Evolutionary conservation across 92 coral and sea anemone genomes (phyloP).

Genomic region (Muricea muricata): DNA sequence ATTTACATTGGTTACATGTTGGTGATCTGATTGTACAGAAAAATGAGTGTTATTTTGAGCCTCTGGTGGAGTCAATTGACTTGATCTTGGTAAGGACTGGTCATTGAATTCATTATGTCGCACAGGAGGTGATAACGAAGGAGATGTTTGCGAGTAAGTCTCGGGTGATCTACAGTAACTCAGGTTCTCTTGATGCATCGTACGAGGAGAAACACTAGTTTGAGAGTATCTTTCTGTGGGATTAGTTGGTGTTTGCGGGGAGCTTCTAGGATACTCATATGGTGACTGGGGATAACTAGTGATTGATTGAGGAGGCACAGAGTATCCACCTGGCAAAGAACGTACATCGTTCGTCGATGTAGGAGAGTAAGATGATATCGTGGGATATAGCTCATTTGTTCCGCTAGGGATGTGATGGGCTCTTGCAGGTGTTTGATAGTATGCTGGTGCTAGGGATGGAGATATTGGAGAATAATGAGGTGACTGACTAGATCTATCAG

Average conservation of each 20-base stretch:
- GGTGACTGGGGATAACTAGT: constrained; percentile 15
- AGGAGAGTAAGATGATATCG: neutral
- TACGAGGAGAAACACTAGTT: neutral
- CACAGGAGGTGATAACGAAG: neutral
- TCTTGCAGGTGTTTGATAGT: neutral
- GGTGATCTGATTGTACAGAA: neutral
- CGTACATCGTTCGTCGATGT: neutral
- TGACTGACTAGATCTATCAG: neutral
- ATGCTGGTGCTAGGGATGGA: neutral
- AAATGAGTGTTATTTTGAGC: neutral
- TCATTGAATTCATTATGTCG: neutral
- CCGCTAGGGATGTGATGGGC: neutral
- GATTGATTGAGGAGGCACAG: neutral
- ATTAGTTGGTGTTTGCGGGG: neutral
- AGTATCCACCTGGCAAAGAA: neutral
- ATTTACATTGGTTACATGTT: neutral
- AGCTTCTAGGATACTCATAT: neutral
- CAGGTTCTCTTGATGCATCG: neutral
- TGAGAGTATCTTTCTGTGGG: neutral
- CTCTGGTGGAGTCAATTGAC: neutral
- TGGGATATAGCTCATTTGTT: neutral
- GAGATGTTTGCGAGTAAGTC: neutral
- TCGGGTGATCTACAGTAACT: neutral
- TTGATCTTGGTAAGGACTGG: neutral
- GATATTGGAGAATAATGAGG: neutral